These are phyloP conservation scores for Alces alces DNA, from an alignment of 2,113 vertebrate genomes.

Conservation along the genomic window DNA sequence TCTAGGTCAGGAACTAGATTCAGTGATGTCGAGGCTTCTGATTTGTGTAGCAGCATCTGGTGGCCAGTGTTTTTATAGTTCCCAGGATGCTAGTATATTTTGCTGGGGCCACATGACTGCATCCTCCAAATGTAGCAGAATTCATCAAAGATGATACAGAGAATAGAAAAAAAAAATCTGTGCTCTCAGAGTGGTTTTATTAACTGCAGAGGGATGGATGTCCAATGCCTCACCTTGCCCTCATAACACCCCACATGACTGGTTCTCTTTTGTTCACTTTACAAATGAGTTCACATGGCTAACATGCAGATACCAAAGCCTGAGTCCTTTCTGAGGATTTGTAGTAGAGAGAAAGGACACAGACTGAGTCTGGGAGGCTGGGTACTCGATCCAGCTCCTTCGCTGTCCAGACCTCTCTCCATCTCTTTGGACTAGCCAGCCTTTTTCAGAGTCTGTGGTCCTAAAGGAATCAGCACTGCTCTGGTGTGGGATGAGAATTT, in stretches of 20 bases:
- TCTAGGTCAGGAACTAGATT: background rate
- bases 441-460: background rate
- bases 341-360: background rate
- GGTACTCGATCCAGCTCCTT: background rate
- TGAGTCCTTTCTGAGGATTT: background rate
- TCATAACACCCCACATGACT: background rate
- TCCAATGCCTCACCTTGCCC: background rate
- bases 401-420: background rate
- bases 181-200: background rate
- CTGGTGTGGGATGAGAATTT: background rate
- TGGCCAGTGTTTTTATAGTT: background rate
- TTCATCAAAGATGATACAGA: background rate
- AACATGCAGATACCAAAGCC: background rate
- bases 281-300: background rate
- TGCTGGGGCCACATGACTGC: background rate
- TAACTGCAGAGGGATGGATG: background rate
- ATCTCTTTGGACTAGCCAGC: background rate
- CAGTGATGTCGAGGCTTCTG: background rate
- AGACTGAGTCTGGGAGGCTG: background rate
- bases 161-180: background rate
- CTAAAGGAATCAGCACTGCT: background rate
- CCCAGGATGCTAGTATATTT: background rate
- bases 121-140: background rate
- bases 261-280: background rate
- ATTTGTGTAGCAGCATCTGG: background rate